Base-by-base conservation (phyloP, 2,113 vertebrate genomes). In the Rhinolophus ferrumequinum region DNA sequence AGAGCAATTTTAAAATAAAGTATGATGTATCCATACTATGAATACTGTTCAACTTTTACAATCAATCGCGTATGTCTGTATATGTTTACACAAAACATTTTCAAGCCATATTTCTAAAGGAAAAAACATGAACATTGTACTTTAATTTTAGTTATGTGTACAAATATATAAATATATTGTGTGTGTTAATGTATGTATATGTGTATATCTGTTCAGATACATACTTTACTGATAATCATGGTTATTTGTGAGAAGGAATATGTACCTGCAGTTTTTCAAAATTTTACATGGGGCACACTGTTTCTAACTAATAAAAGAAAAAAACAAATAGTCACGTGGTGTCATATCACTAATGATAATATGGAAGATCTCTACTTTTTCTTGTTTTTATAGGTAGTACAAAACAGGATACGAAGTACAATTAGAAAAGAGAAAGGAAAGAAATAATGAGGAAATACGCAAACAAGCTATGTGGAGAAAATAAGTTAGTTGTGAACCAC, bases 1-100 rank as follows among this genome's bases (percentile, higher is more conserved):
- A 82, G 66, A 96, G 9, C n/a, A 67, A 81, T 52, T 94, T 26
- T 91, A 67, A 88, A 91, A 66, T 96, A 73, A 87, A 85, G 85
- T 79, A 80, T 76, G 22, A 16, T 92, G 7, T 83, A 41, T 54
- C 7, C 41, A 62, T 75, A 90, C 28, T 85, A 69, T 75, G n/a
- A 80, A 58, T 95, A 90, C 16, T 70, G 15, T 56, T 88, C 41
- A 84, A 28, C 35, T 64, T 64, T 77, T 92, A 6, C 54, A 66
- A 5, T 90, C 35, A 64, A 4, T 90, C 35, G 41, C 14, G 6
- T 80, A 30, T 69, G 22, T 75, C 35, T 87, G 15, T 72, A 16
- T 64, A 72, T 92, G 35, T 58, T 88, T 88, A 88, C 11, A 41
- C 22, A 62, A 64, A 79, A 35, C 10, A 82, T 41, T 35, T 84